phyloP scores from a whole-genome alignment of 1,140 invertebrate genomes.

The Drosophila pallidifrons region DNA sequence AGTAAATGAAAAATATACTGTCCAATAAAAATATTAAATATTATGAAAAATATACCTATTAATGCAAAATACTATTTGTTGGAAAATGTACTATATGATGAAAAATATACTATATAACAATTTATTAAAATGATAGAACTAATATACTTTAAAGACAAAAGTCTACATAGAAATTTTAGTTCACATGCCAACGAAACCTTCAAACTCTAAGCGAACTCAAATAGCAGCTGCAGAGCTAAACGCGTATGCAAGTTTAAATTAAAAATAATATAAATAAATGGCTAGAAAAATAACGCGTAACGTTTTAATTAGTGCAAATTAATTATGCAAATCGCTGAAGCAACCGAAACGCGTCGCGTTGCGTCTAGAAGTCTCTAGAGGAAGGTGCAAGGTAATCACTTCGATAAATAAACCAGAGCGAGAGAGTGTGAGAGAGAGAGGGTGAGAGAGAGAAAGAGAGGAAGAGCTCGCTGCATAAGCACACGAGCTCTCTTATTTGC shows the following conservation, averaged over 20 bases:
- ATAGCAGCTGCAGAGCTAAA: background rate
- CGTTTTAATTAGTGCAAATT: slow-evolving; percentile 53
- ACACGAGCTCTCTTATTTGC: slow-evolving; percentile 53
- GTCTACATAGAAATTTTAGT: too few species aligned
- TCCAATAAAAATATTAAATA: too few species aligned
- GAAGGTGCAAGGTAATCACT: slow-evolving; percentile 31
- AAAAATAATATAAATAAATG: slow-evolving; percentile 37
- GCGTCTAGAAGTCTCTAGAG: background rate
- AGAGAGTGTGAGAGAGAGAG: background rate
- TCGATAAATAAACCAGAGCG: slow-evolving; percentile 15
- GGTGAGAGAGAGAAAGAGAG: background rate
- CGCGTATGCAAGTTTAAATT: slow-evolving; percentile 9
- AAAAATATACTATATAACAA: too few species aligned
- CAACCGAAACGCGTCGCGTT: background rate
- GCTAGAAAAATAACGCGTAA: slow-evolving; percentile 38
- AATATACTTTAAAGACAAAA: too few species aligned
- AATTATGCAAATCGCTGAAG: slow-evolving; percentile 42
- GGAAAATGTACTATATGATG: too few species aligned
- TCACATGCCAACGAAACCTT: too few species aligned
- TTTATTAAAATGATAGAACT: too few species aligned
- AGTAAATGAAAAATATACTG: background rate
- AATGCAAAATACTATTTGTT: too few species aligned
- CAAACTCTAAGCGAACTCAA: too few species aligned
- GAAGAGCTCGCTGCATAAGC: background rate
- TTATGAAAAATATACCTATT: too few species aligned